Evolutionary conservation across 2,888 invertebrate genomes (phyloP).

Genomic region (Heterodera filipjevi): DNA sequence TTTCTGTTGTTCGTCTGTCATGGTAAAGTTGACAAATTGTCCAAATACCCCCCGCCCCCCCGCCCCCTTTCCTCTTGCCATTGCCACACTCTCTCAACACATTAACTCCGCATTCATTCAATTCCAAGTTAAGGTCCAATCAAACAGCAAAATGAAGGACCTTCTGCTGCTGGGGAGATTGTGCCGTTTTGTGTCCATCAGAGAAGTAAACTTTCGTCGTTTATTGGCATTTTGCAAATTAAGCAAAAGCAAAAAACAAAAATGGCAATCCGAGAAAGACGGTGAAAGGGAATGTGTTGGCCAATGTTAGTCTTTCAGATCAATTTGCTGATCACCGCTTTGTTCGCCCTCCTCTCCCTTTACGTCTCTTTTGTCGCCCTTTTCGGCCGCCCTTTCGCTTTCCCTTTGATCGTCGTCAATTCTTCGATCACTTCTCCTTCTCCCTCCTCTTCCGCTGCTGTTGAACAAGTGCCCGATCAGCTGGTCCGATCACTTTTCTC

Average conservation of each 20-base stretch:
- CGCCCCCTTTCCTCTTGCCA: not conserved
- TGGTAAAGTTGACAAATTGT: no score
- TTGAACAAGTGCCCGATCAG: not conserved
- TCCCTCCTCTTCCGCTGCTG: not conserved
- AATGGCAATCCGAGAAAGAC: not conserved
- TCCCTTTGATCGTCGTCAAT: not conserved
- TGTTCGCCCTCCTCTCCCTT: conserved; percentile 40
- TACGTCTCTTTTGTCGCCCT: conserved; percentile 40
- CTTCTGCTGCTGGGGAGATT: not conserved
- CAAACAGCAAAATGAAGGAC: not conserved
- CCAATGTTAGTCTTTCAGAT: conserved; percentile 40
- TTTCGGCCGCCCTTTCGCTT: conserved; percentile 39
- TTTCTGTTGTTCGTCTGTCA: no score
- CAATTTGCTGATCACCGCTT: conserved; percentile 39
- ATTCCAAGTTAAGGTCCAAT: not conserved
- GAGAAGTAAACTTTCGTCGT: not conserved
- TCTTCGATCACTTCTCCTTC: not conserved
- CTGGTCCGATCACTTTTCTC: conserved; percentile 30
- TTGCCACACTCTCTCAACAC: no score
- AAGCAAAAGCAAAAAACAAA: not conserved
- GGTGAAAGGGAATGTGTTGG: not conserved
- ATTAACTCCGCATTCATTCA: not conserved
- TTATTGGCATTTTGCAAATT: not conserved
- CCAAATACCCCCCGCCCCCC: not conserved
- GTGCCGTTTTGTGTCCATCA: not conserved